A percentile compares a stretch with the other conserved stretches of the same genome.
Evolutionary conservation across 2,113 vertebrate genomes (phyloP).

Genomic region (Ceyx melanurus): DNA sequence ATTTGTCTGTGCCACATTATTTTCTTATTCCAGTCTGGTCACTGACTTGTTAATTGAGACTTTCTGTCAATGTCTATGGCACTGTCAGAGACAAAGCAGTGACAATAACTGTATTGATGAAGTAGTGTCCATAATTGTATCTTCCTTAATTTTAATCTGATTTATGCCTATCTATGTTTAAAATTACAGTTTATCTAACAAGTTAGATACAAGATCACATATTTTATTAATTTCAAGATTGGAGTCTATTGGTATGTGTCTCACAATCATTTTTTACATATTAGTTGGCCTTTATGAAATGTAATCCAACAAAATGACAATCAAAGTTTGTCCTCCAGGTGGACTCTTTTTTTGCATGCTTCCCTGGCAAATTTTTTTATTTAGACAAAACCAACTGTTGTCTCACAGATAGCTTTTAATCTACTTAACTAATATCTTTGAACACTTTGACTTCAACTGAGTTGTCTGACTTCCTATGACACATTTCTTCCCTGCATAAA

Average conservation of each 20-base stretch:
- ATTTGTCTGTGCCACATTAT: rapidly evolving
- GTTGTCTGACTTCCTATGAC: not conserved
- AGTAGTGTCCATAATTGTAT: not conserved
- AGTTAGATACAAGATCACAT: not conserved
- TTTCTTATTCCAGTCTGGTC: not conserved
- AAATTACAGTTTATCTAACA: not conserved
- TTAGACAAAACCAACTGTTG: not conserved
- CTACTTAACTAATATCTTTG: not conserved
- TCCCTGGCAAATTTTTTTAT: not conserved
- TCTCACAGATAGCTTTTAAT: not conserved
- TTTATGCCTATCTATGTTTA: not conserved
- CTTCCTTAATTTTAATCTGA: not conserved
- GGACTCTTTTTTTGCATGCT: not conserved
- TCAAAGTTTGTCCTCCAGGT: not conserved
- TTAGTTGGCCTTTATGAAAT: not conserved
- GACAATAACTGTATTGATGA: not conserved
- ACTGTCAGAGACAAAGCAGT: not conserved
- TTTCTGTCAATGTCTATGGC: not conserved
- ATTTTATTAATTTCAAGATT: not conserved
- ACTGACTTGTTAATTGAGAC: not conserved
- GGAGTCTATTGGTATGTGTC: not conserved
- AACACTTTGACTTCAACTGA: not conserved
- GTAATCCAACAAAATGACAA: not conserved
- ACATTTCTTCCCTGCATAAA: not conserved
- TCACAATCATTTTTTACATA: not conserved